Evolutionary conservation across 2,113 vertebrate genomes (phyloP).

Genomic region (Alethe castanea): DNA sequence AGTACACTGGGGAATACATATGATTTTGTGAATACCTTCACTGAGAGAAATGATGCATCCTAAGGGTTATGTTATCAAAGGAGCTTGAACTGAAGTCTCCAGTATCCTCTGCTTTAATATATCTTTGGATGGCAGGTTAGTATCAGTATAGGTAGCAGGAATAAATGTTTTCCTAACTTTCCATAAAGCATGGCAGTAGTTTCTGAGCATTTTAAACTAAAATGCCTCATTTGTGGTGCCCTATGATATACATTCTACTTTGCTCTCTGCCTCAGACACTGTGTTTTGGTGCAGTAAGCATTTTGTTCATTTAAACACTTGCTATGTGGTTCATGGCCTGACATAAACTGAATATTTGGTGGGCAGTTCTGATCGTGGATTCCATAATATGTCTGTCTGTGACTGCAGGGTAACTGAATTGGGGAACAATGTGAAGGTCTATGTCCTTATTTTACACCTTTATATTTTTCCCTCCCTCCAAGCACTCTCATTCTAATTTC

Average conservation of each 20-base stretch:
- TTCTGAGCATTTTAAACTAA: neutral
- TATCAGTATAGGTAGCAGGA: neutral
- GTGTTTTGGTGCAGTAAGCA: neutral
- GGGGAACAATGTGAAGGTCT: neutral
- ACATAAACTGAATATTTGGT: neutral
- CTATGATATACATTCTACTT: neutral
- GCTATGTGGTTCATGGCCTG: neutral
- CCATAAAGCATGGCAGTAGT: neutral
- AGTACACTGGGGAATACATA: neutral
- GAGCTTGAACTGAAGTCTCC: neutral
- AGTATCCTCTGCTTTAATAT: neutral
- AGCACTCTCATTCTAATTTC: neutral
- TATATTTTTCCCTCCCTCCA: neutral
- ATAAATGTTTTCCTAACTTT: neutral
- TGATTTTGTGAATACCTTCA: neutral
- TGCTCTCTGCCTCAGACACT: neutral
- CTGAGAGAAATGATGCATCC: neutral
- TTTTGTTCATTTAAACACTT: neutral
- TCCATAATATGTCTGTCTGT: accelerated
- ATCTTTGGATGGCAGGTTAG: neutral
- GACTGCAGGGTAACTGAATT: neutral
- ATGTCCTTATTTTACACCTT: neutral
- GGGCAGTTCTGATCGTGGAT: neutral
- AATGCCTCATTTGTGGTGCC: neutral
- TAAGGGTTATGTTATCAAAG: neutral